phyloP scores from a whole-genome alignment of 2,113 vertebrate species.

The Cynopterus brachyotis region DNA sequence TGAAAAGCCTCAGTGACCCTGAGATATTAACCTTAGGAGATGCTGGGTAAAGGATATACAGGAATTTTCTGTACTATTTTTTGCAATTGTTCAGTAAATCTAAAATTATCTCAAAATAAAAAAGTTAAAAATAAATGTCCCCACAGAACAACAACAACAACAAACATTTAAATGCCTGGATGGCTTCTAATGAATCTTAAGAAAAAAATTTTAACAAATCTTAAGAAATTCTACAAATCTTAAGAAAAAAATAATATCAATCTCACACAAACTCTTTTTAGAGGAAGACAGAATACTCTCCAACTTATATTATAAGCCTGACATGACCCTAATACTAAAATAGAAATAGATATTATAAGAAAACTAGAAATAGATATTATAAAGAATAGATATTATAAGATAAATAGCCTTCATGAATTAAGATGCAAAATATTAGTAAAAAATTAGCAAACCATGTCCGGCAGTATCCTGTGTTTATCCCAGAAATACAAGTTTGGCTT shows the following conservation, averaged over 20 bases:
- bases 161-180: not conserved
- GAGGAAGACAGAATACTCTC: not conserved
- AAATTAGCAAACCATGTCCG: conserved; percentile 34
- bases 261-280: not conserved
- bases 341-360: conserved; percentile 22
- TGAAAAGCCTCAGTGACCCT: not conserved
- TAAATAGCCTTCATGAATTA: conserved; percentile 46
- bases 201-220: conserved; percentile 33
- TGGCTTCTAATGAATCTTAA: conserved; percentile 30
- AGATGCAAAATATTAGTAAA: conserved; percentile 51
- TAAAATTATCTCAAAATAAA: conserved; percentile 60
- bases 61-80: conserved; percentile 14
- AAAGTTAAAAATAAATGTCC: conserved; percentile 58
- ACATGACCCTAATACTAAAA: conserved; percentile 2
- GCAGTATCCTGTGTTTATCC: conserved; percentile 60
- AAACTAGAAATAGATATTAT: not conserved
- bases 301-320: not conserved
- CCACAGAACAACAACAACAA: conserved; percentile 3
- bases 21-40: conserved; percentile 2
- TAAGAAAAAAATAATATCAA: conserved; percentile 40
- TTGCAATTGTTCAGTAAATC: not conserved
- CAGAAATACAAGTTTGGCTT: conserved; percentile 39
- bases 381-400: not conserved
- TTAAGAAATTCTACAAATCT: conserved; percentile 26
- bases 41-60: not conserved